Conservation (phyloP, 1,140 invertebrate genomes). For the Megalopta genalis region DNA sequence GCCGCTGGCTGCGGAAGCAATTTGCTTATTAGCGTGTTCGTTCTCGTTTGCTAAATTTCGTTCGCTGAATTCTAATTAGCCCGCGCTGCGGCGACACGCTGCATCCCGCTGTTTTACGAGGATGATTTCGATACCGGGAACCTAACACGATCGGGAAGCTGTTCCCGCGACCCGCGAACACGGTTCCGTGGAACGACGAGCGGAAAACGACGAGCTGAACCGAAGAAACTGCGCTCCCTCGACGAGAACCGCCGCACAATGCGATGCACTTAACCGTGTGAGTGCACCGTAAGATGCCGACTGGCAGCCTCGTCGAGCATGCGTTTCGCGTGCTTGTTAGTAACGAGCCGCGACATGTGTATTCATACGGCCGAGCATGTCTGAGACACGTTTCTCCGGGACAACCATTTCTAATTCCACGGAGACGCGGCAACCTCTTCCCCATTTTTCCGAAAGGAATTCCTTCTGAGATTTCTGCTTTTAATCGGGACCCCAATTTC, state of each 20-base stretch:
- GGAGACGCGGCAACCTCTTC: background rate
- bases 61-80: background rate
- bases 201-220: too few relatives aligned
- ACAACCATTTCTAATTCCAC: background rate
- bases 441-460: too few relatives aligned
- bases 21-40: background rate
- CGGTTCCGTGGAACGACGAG: too few relatives aligned
- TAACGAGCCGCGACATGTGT: background rate
- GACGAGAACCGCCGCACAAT: background rate
- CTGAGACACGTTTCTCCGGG: background rate
- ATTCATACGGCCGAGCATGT: background rate
- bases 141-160: too few relatives aligned
- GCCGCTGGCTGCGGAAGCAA: background rate
- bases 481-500: too few relatives aligned
- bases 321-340: background rate
- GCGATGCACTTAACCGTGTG: background rate
- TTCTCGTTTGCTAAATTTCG: slow-evolving; percentile 6
- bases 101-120: background rate
- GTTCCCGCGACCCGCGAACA: too few relatives aligned
- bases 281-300: background rate
- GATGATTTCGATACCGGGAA: background rate
- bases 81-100: background rate
- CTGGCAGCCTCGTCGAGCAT: background rate
- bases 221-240: background rate
- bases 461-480: too few relatives aligned